Percentiles rank a stretch among this genome's conserved stretches.
These are phyloP conservation scores for Neodiprion virginianus DNA, from an alignment of 1,140 invertebrate species.

Conservation along the genomic window DNA sequence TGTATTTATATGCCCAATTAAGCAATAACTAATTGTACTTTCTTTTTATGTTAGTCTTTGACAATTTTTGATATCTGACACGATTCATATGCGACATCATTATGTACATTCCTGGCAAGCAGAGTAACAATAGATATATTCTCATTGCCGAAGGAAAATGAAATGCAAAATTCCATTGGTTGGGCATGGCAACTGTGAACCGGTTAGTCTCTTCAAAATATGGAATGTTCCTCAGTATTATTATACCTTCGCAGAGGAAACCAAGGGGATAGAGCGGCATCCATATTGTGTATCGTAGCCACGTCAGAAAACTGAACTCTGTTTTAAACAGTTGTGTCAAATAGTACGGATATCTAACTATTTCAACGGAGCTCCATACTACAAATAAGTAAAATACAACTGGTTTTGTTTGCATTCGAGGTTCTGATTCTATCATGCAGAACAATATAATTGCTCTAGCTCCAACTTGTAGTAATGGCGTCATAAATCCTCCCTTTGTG, in stretches of 20 bases:
- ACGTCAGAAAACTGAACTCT: constrained; percentile 81
- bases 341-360: constrained; percentile 92
- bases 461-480: constrained; percentile 74
- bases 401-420: constrained; percentile 85
- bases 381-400: constrained; percentile 87
- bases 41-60: constrained; percentile 39
- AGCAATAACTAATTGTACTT: constrained; percentile 21
- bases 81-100: constrained; percentile 84
- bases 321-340: constrained; percentile 80
- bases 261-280: constrained; percentile 91
- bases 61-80: constrained; percentile 68
- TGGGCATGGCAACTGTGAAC: constrained; percentile 82
- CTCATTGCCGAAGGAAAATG: constrained; percentile 83
- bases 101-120: constrained; percentile 76
- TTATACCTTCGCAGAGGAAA: constrained; percentile 84
- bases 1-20: background rate
- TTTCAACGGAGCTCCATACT: constrained; percentile 81
- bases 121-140: constrained; percentile 78
- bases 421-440: constrained; percentile 82
- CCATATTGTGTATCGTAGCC: constrained; percentile 93
- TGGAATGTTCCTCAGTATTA: constrained; percentile 82
- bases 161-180: constrained; percentile 86
- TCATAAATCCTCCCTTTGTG: constrained; percentile 74
- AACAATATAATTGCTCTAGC: constrained; percentile 85
- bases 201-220: constrained; percentile 86